Base-by-base conservation (phyloP, 2,888 invertebrate species). In the Oligia strigilis region DNA sequence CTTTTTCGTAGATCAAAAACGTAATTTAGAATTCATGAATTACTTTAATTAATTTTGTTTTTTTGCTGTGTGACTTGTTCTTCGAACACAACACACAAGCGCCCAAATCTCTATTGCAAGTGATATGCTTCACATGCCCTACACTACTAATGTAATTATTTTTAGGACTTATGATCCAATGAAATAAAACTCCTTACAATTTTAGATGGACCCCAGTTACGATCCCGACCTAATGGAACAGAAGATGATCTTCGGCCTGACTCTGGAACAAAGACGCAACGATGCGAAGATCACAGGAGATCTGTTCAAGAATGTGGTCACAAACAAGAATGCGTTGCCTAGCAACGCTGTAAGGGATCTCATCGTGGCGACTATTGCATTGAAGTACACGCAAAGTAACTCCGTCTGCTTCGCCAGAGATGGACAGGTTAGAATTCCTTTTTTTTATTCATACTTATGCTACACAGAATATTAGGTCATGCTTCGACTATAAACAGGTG, bases 301-400 rank as follows among this genome's bases (percentile, higher is more conserved):
- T 0, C 95, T 99, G 0, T 99, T 99, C 93, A 94, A 97, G 9
- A 99, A 99, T 93, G 93, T 99, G 71, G 99, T 99, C 0, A 98
- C 98, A 0, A 97, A 97, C 72, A 98, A 97, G 78, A 98, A 98
- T 83, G 92, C 94, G 9, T 90, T 99, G 36, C 97, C 99, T 0
- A 97, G 98, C 36, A 97, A 96, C 19, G 99, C 99, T 0, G 92
- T 99, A 6, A 97, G 99, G 77, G 99, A 99, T 95, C 97, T 99
- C 46, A 98, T 99, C 69, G 99, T 99, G 2, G 99, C 99, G 1
- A 99, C 99, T 0, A 99, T 99, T 82, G 99, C 99, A 0, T 97
- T 99, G 40, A 99, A 99, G 94, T 99, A 99, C 93, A 99, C 99
- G 0, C 99, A 99, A 95, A 99, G 99, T 90, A 99, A 99, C 95